Percentiles rank a stretch among this genome's conserved stretches.
Evolutionary conservation across 2,113 vertebrate genomes (phyloP).

Genomic region (Toxostoma redivivum): DNA sequence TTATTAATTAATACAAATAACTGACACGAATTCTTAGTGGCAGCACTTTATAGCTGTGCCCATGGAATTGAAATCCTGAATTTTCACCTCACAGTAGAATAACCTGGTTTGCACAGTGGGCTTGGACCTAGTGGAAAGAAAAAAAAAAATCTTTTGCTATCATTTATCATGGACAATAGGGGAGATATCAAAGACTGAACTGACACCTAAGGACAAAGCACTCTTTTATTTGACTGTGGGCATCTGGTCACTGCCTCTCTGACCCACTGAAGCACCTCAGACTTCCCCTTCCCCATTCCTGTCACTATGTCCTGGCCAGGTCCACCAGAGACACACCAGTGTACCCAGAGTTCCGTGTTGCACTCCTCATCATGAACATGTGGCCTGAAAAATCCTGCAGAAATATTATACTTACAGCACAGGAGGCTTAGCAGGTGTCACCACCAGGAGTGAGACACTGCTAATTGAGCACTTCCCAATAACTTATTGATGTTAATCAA

Average conservation of each 20-base stretch:
- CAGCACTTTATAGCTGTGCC: not conserved
- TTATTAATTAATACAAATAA: not conserved
- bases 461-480: constrained; percentile 72
- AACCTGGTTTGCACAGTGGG: not conserved
- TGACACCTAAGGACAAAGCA: not conserved
- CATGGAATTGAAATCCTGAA: not conserved
- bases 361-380: not conserved
- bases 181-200: not conserved
- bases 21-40: not conserved
- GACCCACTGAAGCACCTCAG: not conserved
- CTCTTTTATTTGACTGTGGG: not conserved
- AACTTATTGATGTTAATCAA: constrained; percentile 69
- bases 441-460: constrained; percentile 56
- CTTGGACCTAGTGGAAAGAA: not conserved
- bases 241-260: not conserved
- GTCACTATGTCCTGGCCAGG: not conserved
- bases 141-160: not conserved
- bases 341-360: not conserved
- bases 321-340: not conserved
- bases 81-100: not conserved
- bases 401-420: constrained; percentile 48
- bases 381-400: not conserved
- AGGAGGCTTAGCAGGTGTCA: constrained; percentile 49
- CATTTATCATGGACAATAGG: not conserved
- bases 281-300: not conserved